A percentile compares a stretch with the other conserved stretches of the same genome.
Conservation (phyloP, 1,140 invertebrate species). For the Cydia pomonella region DNA sequence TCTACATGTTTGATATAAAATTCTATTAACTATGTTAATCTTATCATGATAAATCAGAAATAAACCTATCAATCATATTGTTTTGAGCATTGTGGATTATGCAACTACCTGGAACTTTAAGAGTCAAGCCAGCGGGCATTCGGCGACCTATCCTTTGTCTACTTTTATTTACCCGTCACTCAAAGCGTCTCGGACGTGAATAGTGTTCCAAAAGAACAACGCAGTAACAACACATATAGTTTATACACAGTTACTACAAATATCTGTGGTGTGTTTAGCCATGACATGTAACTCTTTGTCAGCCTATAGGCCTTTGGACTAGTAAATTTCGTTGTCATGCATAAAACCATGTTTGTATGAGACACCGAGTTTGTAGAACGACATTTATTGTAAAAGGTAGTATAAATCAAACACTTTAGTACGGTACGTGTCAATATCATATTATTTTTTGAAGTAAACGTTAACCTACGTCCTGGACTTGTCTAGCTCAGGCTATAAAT, state of each 20-base stretch:
- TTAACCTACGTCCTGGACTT: no score
- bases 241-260: background rate
- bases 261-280: constrained; percentile 41
- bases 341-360: constrained; percentile 64
- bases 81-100: constrained; percentile 18
- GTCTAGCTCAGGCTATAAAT: no score
- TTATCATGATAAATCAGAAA: constrained; percentile 3
- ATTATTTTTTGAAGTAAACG: no score
- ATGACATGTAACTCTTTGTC: constrained; percentile 70
- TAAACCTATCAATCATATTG: constrained; percentile 29
- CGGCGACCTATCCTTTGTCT: constrained; percentile 55
- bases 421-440: no score
- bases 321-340: constrained; percentile 75
- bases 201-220: background rate
- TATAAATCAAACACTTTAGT: background rate
- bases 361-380: background rate
- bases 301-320: constrained; percentile 61
- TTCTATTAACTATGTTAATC: constrained; percentile 31
- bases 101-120: constrained; percentile 48
- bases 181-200: constrained; percentile 58
- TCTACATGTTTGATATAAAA: constrained; percentile 58
- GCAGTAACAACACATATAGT: background rate
- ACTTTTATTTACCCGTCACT: constrained; percentile 76
- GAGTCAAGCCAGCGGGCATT: constrained; percentile 38
- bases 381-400: background rate